Percentiles rank a stretch among this genome's conserved stretches.
Evolutionary conservation across 2,113 vertebrate genomes (phyloP).

Genomic region (Scatophagus argus): DNA sequence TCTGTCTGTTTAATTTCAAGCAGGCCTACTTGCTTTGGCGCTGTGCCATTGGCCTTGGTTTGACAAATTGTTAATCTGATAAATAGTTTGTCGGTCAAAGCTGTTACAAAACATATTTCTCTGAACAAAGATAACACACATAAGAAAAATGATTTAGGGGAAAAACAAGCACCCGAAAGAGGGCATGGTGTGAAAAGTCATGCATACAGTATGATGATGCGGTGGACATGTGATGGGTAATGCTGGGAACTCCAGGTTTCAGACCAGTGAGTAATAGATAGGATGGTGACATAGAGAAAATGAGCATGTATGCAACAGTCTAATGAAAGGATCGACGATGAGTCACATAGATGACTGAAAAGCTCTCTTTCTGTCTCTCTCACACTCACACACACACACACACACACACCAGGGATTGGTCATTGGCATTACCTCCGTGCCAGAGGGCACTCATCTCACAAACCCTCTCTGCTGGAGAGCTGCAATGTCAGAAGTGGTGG

Average conservation of each 20-base stretch:
- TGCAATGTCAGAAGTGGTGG: constrained; percentile 32
- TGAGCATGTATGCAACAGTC: constrained; percentile 45
- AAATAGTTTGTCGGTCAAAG: constrained; percentile 38
- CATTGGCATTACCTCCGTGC: constrained; percentile 58
- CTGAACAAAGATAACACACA: constrained; percentile 5
- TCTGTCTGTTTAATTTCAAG: constrained; percentile 58
- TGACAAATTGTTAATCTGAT: constrained; percentile 48
- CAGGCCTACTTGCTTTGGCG: constrained; percentile 49
- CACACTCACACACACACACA: constrained; percentile 27
- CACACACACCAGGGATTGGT: constrained; percentile 44
- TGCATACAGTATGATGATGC: constrained; percentile 3
- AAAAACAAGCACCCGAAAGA: constrained; percentile 9
- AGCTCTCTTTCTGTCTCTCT: no score
- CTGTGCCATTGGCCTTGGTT: constrained; percentile 40
- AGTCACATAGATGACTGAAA: constrained; percentile 66
- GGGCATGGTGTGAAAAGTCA: constrained; percentile 14
- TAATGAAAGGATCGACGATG: constrained; percentile 62
- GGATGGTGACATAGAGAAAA: constrained; percentile 54
- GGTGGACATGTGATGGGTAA: constrained; percentile 45
- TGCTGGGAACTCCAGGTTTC: constrained; percentile 50
- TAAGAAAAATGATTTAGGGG: background rate
- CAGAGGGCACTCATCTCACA: constrained; percentile 69
- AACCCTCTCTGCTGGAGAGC: constrained; percentile 51
- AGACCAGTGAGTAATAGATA: constrained; percentile 56
- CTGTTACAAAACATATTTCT: constrained; percentile 5